Evolutionary conservation across 2,113 vertebrate genomes (phyloP), one percentile per base, ranked within the genome.

Genomic region (Arenaria interpres): DNA sequence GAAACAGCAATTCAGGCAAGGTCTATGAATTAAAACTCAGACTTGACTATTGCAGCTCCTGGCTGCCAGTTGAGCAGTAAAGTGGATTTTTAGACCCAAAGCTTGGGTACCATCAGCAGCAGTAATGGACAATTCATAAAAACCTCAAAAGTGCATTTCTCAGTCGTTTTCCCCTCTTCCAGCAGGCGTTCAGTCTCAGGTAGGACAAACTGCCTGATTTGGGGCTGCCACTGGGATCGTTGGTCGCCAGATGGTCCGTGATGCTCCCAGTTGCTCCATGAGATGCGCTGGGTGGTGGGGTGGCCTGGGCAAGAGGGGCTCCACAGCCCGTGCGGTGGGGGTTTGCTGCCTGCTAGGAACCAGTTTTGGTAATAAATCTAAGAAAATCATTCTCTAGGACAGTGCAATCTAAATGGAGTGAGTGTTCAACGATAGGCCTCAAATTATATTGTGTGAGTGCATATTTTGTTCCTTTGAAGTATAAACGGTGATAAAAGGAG

Each of bases 1-100:
- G 98, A 86, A 97, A 97, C 97, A 30, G 83, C 95, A 32, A 76
- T 74, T 95, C 60, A 64, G 63, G 63, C 84, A 94, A 51, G 56
- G 85, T n/a, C 88, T 50, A 9, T 51, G 82, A 89, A 71, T 89
- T 75, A 30, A 30, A 82, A 68, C 12, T 73, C 45, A 6, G 56
- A 10, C 50, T 7, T 16, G 14, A 41, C 22, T 90, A 2, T 41
- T 76, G 39, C 15, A 66, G 81, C 59, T 6, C 59, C 88, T 21
- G 48, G 12, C 69, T 77, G 56, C 54, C 20, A 19, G 18, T 14
- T 28, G 41, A 93, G 92, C 63, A 37, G 76, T 5, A 25, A 68
- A n/a, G 85, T 35, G 67, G 32, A 19, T 43, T 81, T 66, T 33
- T 22, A 43, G 51, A 35, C 46, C 41, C 18, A 3, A 15, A 79